phyloP scores from a whole-genome alignment of 2,888 invertebrate species.

The Erannis defoliaria region DNA sequence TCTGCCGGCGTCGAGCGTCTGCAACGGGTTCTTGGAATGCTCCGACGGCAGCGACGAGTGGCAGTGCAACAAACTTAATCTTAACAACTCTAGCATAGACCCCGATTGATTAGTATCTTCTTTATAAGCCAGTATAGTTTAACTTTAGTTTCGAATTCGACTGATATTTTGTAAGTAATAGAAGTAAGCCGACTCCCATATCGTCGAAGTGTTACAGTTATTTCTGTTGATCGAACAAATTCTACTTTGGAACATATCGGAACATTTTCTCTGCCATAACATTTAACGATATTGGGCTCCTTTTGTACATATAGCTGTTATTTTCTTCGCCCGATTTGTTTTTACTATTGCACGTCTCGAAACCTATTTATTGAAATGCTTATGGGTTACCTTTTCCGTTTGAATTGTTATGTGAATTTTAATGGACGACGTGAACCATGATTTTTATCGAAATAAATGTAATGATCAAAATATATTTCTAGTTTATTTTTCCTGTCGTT shows the following conservation, averaged over 20 bases:
- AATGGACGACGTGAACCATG: slow-evolving; percentile 84
- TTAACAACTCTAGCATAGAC: slow-evolving; percentile 64
- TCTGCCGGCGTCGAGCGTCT: slow-evolving; percentile 89
- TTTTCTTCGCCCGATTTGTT: slow-evolving; percentile 57
- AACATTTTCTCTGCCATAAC: slow-evolving; percentile 52
- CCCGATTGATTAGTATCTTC: slow-evolving; percentile 66
- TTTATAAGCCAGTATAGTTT: slow-evolving; percentile 74
- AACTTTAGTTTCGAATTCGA: slow-evolving; percentile 73
- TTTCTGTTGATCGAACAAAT: slow-evolving; percentile 23
- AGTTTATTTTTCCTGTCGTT: slow-evolving; percentile 3
- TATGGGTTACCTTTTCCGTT: slow-evolving; percentile 85
- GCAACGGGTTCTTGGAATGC: slow-evolving; percentile 93
- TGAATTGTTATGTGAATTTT: slow-evolving; percentile 65
- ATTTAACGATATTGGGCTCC: slow-evolving; percentile 61
- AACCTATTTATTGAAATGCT: slow-evolving; percentile 74
- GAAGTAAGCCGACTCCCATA: slow-evolving; percentile 48
- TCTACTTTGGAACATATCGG: slow-evolving; percentile 20
- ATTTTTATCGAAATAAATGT: slow-evolving; percentile 59
- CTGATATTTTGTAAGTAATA: slow-evolving; percentile 82
- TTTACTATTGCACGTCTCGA: slow-evolving; percentile 63
- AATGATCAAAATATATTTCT: slow-evolving; percentile 31
- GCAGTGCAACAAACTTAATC: slow-evolving; percentile 78
- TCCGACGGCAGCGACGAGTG: slow-evolving; percentile 91
- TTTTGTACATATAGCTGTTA: slow-evolving; percentile 78
- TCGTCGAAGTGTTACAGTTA: slow-evolving; percentile 31